Evolutionary conservation across 2,797 vertebrate species (phyloP).

Genomic region (Manis javanica): DNA sequence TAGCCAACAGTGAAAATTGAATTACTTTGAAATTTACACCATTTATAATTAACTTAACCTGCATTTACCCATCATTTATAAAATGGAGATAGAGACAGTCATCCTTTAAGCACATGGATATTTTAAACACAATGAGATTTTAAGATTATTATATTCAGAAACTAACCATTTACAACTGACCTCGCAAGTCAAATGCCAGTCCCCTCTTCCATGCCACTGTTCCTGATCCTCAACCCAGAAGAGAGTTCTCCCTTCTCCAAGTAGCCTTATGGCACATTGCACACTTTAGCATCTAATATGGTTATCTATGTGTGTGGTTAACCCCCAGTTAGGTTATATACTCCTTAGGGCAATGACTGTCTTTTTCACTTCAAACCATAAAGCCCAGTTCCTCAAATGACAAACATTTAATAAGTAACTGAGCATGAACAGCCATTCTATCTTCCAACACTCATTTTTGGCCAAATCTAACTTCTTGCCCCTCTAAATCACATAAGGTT

Average conservation of each 20-base stretch:
- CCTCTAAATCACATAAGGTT: neutral
- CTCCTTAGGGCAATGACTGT: neutral
- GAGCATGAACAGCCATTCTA: neutral
- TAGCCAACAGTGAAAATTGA: constrained; percentile 14
- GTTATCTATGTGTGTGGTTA: neutral
- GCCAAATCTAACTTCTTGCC: neutral
- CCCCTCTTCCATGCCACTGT: neutral
- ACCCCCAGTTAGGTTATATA: neutral
- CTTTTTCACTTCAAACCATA: constrained; percentile 32
- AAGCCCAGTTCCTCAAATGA: neutral
- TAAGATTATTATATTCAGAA: constrained; percentile 11
- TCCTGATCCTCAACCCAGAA: neutral
- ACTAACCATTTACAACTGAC: neutral
- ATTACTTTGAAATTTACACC: neutral
- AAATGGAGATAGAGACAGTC: neutral
- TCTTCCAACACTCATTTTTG: neutral
- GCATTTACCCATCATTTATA: constrained; percentile 9
- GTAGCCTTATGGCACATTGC: neutral
- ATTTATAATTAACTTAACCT: neutral
- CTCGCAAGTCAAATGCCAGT: neutral
- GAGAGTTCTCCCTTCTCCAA: neutral
- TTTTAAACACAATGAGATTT: neutral
- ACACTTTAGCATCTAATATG: neutral
- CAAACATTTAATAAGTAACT: constrained; percentile 18
- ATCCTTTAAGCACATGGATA: neutral